These are phyloP conservation scores for Chelon labrosus DNA, from an alignment of 2,797 vertebrate species.

Conservation along the genomic window DNA sequence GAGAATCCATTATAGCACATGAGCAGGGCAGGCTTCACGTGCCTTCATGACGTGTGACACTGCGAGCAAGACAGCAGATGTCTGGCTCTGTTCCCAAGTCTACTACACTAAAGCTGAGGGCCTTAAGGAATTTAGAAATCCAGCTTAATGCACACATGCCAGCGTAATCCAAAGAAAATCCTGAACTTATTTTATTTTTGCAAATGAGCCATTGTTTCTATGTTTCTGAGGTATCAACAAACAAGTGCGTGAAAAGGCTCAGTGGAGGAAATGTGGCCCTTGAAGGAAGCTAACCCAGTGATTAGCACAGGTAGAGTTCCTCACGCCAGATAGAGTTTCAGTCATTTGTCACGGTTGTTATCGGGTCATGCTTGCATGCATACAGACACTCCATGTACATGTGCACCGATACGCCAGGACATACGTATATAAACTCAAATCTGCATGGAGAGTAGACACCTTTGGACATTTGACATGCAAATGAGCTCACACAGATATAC, in stretches of 20 bases:
- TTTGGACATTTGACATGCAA: background rate
- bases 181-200: background rate
- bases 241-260: background rate
- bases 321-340: conserved; percentile 28
- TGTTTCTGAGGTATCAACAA: background rate
- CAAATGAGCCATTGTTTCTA: conserved; percentile 1
- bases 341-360: conserved; percentile 4
- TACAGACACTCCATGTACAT: background rate
- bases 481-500: background rate
- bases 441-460: background rate
- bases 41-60: conserved; percentile 35
- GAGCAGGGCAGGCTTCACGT: conserved; percentile 51
- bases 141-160: conserved; percentile 66
- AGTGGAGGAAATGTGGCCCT: conserved; percentile 3
- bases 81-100: conserved; percentile 56
- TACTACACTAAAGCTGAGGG: conserved; percentile 44
- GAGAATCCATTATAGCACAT: background rate
- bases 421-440: background rate
- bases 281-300: conserved; percentile 26
- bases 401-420: background rate
- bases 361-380: background rate
- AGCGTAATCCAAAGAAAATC: conserved; percentile 30
- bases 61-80: conserved; percentile 53
- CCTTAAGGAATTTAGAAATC: conserved; percentile 48
- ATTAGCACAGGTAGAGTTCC: conserved; percentile 30